phyloP scores from a whole-genome alignment of 2,797 vertebrate species.

The Gymnothorax reevesii region DNA sequence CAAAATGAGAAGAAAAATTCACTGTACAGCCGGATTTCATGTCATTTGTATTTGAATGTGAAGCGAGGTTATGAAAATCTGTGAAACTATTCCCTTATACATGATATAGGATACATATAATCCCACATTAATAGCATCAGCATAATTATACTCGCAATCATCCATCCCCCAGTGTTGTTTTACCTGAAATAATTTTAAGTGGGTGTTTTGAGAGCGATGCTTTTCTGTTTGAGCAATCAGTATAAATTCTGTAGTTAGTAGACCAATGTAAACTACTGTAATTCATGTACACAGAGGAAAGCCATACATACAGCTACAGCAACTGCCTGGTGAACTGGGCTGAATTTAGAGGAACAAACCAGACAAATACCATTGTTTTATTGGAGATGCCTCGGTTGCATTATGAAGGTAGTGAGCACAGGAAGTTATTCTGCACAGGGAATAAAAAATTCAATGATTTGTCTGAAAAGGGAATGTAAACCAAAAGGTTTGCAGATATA shows the following conservation, averaged over 20 bases:
- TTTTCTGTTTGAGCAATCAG: background rate
- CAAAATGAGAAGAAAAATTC: background rate
- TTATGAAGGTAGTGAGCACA: background rate
- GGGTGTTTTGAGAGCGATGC: background rate
- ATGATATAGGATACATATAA: background rate
- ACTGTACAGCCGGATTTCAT: background rate
- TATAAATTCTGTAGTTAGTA: background rate
- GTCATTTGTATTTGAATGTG: background rate
- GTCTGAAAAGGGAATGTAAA: background rate
- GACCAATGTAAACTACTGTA: background rate
- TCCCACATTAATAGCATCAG: background rate
- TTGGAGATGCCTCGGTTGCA: background rate
- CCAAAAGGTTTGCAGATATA: background rate
- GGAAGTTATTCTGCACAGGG: background rate
- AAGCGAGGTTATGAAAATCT: background rate
- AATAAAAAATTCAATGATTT: background rate
- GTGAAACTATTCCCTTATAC: background rate
- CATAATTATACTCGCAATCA: background rate
- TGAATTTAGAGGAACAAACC: background rate
- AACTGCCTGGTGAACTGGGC: background rate
- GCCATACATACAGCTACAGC: background rate
- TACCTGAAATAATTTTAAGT: background rate
- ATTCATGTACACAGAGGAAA: background rate
- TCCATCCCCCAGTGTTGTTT: background rate
- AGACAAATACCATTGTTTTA: background rate